Conservation (phyloP, 2,113 vertebrate species). For the Rattus norvegicus region GRCr8 NC_086019.1:223695501-223696000, state of each 20-base stretch:
- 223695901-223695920: conserved; percentile 4
- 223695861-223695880: not conserved
- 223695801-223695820: too few relatives aligned
- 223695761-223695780: too few relatives aligned
- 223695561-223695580: conserved; percentile 30
- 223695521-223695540: not conserved
- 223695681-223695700: too few relatives aligned
- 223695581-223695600: not conserved
- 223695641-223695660: too few relatives aligned
- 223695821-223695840: conserved; percentile 6
- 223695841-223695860: not conserved
- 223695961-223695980: not conserved
- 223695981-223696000: not conserved
- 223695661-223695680: too few relatives aligned
- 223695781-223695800: too few relatives aligned
- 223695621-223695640: too few relatives aligned
- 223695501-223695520: conserved; percentile 5
- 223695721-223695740: too few relatives aligned
- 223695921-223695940: conserved; percentile 13
- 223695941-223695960: not conserved
- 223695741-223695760: too few relatives aligned
- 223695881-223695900: not conserved
- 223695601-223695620: not conserved
- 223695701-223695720: too few relatives aligned
- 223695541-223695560: not conserved